Conservation (phyloP, 2,888 invertebrate species). For the Ischnura elegans region DNA sequence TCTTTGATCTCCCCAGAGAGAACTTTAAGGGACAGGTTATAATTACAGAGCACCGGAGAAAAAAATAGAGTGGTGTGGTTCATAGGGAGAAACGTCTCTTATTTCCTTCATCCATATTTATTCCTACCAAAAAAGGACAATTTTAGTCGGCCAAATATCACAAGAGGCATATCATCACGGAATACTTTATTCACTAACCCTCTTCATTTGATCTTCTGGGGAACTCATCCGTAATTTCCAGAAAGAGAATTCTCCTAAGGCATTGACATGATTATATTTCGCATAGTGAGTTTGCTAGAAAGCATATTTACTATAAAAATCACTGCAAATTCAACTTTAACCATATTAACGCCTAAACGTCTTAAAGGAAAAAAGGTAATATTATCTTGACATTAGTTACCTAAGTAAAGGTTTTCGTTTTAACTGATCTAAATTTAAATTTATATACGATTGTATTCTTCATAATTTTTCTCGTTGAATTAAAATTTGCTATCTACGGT, state of each 20-base stretch:
- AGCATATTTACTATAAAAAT: too few species aligned
- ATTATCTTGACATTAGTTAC: too few species aligned
- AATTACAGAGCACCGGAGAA: background rate
- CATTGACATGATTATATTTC: background rate
- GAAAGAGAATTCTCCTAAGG: background rate
- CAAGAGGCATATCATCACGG: background rate
- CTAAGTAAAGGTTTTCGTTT: too few species aligned
- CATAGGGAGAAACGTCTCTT: background rate
- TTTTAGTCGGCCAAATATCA: background rate
- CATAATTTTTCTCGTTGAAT: too few species aligned
- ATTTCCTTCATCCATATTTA: constrained; percentile 19
- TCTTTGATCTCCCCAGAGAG: background rate
- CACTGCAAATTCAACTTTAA: too few species aligned
- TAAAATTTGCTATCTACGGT: too few species aligned
- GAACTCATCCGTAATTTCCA: background rate
- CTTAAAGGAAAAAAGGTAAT: too few species aligned
- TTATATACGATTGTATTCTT: too few species aligned
- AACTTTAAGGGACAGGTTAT: background rate
- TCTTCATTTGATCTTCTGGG: too few species aligned
- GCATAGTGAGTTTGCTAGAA: too few species aligned
- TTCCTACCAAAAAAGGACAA: background rate
- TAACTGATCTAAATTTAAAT: too few species aligned
- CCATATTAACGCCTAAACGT: too few species aligned
- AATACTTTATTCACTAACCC: background rate
- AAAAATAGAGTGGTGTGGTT: background rate